Evolutionary conservation across 2,113 vertebrate genomes (phyloP).

Genomic region (Erythrocercus mccallii): DNA sequence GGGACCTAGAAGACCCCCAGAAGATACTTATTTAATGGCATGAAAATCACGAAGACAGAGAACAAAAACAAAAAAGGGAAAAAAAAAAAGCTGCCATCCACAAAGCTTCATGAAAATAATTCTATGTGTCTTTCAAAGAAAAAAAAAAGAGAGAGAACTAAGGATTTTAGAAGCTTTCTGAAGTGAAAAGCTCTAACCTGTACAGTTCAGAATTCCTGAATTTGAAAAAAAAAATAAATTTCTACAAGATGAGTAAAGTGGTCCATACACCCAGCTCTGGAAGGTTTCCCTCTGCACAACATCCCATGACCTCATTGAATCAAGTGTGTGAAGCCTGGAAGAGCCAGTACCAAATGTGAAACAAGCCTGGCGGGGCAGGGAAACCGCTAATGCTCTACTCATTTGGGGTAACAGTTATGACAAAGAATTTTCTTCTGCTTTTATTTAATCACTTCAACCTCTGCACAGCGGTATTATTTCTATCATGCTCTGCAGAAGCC

Average conservation of each 20-base stretch:
- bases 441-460: background rate
- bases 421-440: background rate
- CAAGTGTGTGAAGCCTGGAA: background rate
- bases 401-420: background rate
- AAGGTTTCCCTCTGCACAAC: background rate
- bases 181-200: background rate
- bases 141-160: background rate
- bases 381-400: background rate
- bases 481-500: background rate
- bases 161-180: background rate
- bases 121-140: too few relatives aligned
- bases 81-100: background rate
- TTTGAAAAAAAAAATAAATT: background rate
- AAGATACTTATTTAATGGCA: background rate
- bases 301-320: background rate
- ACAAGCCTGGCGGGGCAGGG: accelerated
- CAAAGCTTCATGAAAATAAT: background rate
- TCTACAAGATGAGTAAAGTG: background rate
- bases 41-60: background rate
- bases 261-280: background rate
- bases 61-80: too few relatives aligned
- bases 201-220: background rate
- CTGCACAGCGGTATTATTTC: background rate
- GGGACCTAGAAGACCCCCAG: background rate
- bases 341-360: background rate